Conservation (phyloP, 2,888 invertebrate genomes). For the Augochlorella aurata region DNA sequence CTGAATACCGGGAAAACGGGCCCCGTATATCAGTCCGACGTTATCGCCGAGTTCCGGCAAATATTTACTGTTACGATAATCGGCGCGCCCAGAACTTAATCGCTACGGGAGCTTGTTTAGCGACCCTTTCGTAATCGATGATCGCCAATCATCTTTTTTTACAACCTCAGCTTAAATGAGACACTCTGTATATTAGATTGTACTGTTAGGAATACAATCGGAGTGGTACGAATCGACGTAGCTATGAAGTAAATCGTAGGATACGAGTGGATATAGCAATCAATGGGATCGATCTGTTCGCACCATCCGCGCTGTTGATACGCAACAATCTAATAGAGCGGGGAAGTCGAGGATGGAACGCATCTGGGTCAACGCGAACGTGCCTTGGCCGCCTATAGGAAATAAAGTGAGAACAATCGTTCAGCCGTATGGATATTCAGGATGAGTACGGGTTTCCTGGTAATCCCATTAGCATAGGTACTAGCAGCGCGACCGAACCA, state of each 20-base stretch:
- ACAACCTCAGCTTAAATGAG: no score
- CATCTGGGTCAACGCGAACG: conserved; percentile 13
- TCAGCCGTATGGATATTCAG: conserved; percentile 27
- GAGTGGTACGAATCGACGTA: no score
- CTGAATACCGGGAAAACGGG: conserved; percentile 18
- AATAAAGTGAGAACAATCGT: conserved; percentile 20
- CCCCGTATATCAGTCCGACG: conserved; percentile 24
- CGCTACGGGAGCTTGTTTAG: not conserved
- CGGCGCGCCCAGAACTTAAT: conserved; percentile 36
- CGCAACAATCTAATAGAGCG: conserved; percentile 11
- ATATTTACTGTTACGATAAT: conserved; percentile 57
- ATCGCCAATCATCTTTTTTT: no score
- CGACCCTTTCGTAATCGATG: not conserved
- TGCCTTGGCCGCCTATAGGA: not conserved
- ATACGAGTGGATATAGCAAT: not conserved
- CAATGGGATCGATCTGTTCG: not conserved
- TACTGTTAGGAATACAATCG: no score
- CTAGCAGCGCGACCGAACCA: conserved; percentile 29
- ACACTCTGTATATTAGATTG: no score
- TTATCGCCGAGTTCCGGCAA: conserved; percentile 22
- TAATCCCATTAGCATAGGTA: conserved; percentile 47
- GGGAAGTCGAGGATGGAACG: conserved; percentile 3
- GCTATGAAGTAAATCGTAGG: no score
- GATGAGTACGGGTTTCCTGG: conserved; percentile 40
- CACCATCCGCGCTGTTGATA: no score